These are phyloP conservation scores for Paedocypris sp. DNA, from an alignment of 2,113 vertebrate genomes.

Conservation along the genomic window DNA sequence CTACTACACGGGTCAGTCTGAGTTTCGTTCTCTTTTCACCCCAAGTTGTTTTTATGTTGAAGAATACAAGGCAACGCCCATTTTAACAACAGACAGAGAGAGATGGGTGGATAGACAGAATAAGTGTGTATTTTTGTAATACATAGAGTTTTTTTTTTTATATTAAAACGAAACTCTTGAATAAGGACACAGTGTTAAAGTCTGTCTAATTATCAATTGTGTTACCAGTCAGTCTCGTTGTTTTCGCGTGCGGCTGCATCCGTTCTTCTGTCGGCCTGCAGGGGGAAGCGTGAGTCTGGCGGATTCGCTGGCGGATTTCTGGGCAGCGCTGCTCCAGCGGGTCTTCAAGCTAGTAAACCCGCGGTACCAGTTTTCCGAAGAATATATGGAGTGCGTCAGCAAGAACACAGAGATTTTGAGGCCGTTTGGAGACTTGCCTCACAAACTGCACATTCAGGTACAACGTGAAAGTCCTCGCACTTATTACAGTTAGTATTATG, in stretches of 20 bases:
- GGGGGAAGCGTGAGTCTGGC: constrained; percentile 66
- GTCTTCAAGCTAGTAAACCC: constrained; percentile 78
- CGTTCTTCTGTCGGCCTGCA: constrained; percentile 16
- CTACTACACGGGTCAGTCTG: constrained; percentile 73
- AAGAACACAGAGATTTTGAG: constrained; percentile 69
- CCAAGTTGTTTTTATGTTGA: too few species aligned
- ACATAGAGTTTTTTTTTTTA: too few species aligned
- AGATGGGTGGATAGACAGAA: too few species aligned
- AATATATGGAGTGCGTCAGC: constrained; percentile 78
- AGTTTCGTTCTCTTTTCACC: too few species aligned
- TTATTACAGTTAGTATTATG: too few species aligned
- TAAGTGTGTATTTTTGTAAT: too few species aligned
- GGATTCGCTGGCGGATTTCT: constrained; percentile 78
- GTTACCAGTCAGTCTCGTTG: not conserved
- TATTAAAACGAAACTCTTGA: too few species aligned
- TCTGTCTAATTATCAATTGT: too few species aligned
- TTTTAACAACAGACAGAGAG: too few species aligned
- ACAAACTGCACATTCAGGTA: constrained; percentile 73
- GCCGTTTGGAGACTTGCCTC: constrained; percentile 76
- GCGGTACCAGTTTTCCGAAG: constrained; percentile 72
- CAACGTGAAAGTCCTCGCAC: too few species aligned
- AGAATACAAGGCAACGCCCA: too few species aligned
- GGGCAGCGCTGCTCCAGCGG: constrained; percentile 73
- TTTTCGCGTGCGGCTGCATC: not conserved
- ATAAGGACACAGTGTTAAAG: too few species aligned